Evolutionary conservation across 2,113 vertebrate species (phyloP), one percentile per base, ranked within the genome.

Genomic region (Sinocyclocheilus anophthalmus): DNA sequence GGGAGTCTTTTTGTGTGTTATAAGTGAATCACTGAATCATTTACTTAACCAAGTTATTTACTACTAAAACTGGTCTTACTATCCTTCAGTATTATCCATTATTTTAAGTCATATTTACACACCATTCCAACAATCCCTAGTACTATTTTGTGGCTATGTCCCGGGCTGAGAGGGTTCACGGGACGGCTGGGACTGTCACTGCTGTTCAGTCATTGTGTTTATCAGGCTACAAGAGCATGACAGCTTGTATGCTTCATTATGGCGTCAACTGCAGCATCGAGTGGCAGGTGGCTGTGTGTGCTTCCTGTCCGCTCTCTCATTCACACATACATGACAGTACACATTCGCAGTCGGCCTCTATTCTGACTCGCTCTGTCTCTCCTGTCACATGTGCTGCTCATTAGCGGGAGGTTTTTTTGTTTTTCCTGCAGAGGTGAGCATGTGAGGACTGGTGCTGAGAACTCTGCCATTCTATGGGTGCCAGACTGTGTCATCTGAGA

Each of bases 271-370:
- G 9, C 75, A 33, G 16, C 24, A 53, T 50, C 48, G 57, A 63
- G 78, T 81, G 78, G 78, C 57, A 81, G 55, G 78, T 81, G 76
- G 57, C 77, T 42, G 33, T 79, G 50, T 79, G 55, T 61, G 76
- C 7, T 80, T 63, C 57, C 77, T 63, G 33, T 37, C 33, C 20
- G 33, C 53, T 61, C 33, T 63, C 57, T 61, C 59, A 53, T 73
- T 57, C 76, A 86, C 65, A 61, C 67, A 48, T 20, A 8, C 53
- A 50, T 59, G 20, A 59, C 79, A 79, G 57, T 80, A 78, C 84
- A 84, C 88, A 86, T 79, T 88, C 87, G 86, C 88, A 79, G 70
- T 53, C 42, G 13, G 30, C 70, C 37, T 82, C 85, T 87, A 61
- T 82, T 83, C 72, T 76, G 70, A 83, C 84, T 70, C 14, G 45